Percentiles rank a stretch among this genome's conserved stretches.
Conservation (phyloP, 2,888 invertebrate species). For the Agrotis segetum region DNA sequence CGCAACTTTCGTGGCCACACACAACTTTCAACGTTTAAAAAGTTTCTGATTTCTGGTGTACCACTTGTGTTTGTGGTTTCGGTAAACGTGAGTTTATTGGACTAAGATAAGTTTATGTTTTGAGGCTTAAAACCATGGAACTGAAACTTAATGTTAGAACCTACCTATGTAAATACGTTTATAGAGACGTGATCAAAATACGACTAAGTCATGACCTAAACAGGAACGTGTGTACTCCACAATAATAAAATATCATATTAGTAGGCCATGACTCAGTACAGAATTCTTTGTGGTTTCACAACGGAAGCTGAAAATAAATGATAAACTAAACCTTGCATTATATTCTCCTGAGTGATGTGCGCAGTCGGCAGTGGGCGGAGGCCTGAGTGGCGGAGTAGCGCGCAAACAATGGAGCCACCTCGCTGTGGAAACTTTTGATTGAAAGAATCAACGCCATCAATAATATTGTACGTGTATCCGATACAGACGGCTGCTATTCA, state of each 20-base stretch:
- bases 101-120: constrained; percentile 8
- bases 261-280: constrained; percentile 38
- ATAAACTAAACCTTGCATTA: constrained; percentile 40
- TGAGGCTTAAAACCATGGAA: neutral
- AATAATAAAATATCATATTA: constrained; percentile 26
- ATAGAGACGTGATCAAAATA: neutral
- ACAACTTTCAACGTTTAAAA: constrained; percentile 56
- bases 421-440: constrained; percentile 68
- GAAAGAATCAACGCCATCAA: constrained; percentile 70
- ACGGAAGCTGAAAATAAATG: constrained; percentile 56
- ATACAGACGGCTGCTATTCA: constrained; percentile 60
- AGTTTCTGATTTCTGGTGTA: constrained; percentile 49
- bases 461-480: constrained; percentile 70
- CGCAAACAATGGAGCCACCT: constrained; percentile 35
- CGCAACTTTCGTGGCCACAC: constrained; percentile 56
- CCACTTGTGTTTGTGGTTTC: constrained; percentile 37
- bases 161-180: neutral
- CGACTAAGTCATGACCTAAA: neutral
- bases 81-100: constrained; percentile 19
- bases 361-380: constrained; percentile 25
- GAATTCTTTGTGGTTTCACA: constrained; percentile 48
- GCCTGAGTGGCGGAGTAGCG: constrained; percentile 23
- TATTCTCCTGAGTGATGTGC: constrained; percentile 44
- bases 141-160: neutral
- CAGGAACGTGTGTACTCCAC: neutral